Base-by-base conservation (phyloP, 2,888 invertebrate genomes). In the Dusona sp. region DNA sequence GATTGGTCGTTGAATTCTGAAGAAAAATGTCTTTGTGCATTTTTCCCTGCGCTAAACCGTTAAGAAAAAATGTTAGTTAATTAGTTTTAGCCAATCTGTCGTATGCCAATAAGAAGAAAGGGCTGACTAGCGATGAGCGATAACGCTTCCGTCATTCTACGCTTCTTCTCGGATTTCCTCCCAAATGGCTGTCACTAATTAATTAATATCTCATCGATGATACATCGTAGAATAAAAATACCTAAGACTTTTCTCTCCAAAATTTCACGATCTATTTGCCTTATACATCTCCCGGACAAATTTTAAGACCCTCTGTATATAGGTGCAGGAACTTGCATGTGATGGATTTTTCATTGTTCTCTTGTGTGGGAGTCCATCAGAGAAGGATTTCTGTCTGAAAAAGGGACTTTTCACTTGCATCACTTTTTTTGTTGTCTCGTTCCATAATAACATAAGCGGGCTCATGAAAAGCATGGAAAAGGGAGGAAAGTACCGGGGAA, bases 321-420 rank as follows among this genome's bases (percentile, higher is more conserved):
- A 61, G 11, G 4, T 29, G 29, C 6, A 25, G 3, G 16, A 29
- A 13, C 29, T 61, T 61, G 29, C 61, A 25, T 3, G 51, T 64
- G 29, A 33, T 74, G 29, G 79, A 65, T 51, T 36, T 70, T 83
- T 72, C 70, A 75, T 84, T 84, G 77, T 83, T 68, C 57, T 57
- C 67, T 25, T 89, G 90, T 92, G 92, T 92, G 91, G 92, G 93
- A 92, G 92, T 91, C 83, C 85, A 19, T 54, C 45, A 42, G 29
- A 36, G 54, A 29, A 25, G 65, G 77, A 77, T 68, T 79, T 82
- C 73, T 57, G n/a, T 61, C 42, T 42, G 16, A 36, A 51, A 25
- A 64, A 57, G 57, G 72, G n/a, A 77, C 29, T 29, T 70, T 25
- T 61, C 74, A 61, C 79, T 86, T 83, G 70, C 85, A 68, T 85